A percentile compares a stretch with the other conserved stretches of the same genome.
Evolutionary conservation across 2,797 vertebrate species (phyloP).

Genomic region (Anniella stebbinsi): DNA sequence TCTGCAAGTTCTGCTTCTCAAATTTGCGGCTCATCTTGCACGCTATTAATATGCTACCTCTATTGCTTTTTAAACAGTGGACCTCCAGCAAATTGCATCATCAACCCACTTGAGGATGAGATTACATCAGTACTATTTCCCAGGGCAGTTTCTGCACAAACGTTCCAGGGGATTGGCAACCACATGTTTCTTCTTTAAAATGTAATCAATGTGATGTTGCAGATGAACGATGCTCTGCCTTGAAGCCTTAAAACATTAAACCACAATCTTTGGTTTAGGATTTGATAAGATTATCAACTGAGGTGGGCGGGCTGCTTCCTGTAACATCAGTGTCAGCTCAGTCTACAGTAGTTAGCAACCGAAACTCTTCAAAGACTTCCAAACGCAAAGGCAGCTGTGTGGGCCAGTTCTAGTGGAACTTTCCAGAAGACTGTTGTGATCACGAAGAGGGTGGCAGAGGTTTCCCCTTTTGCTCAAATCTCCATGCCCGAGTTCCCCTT

Average conservation of each 20-base stretch:
- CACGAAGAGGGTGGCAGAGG: too few relatives aligned
- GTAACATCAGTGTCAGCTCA: not conserved
- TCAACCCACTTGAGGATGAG: not conserved
- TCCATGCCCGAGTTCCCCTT: too few relatives aligned
- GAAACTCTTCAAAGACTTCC: not conserved
- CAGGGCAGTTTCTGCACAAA: not conserved
- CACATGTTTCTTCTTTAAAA: not conserved
- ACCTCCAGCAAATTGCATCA: not conserved
- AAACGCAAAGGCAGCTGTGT: too few relatives aligned
- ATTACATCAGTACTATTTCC: not conserved
- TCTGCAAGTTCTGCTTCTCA: not conserved
- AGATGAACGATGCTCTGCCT: not conserved
- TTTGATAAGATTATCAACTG: not conserved
- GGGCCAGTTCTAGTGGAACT: too few relatives aligned
- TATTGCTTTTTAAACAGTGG: not conserved
- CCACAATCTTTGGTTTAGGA: not conserved
- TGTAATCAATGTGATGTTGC: not conserved
- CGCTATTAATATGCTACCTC: not conserved
- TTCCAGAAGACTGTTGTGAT: too few relatives aligned
- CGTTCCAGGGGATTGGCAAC: not conserved
- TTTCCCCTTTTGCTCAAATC: too few relatives aligned
- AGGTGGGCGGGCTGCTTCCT: not conserved
- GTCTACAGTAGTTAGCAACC: not conserved
- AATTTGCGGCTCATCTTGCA: too few relatives aligned
- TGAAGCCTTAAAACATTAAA: not conserved